These are phyloP conservation scores for Branchinecta lindahli DNA, from an alignment of 1,140 invertebrate genomes.

Conservation along the genomic window DNA sequence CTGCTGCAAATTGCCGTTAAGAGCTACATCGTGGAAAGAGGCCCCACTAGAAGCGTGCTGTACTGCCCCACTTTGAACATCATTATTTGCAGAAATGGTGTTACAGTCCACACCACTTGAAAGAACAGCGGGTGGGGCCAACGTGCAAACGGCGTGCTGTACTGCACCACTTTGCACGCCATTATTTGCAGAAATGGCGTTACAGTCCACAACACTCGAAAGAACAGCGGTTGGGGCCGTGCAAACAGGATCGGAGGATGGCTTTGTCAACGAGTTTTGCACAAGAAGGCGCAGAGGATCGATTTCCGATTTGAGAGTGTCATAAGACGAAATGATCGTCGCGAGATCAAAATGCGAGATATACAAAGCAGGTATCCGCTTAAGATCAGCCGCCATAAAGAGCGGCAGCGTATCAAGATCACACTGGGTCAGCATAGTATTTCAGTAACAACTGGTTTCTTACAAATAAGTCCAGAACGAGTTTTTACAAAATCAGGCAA, in stretches of 20 bases:
- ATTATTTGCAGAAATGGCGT: neutral
- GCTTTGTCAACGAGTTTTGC: constrained; percentile 4
- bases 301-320: constrained; percentile 4
- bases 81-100: neutral
- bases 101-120: neutral
- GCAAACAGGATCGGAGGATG: constrained; percentile 7
- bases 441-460: too few species aligned
- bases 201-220: constrained; percentile 5
- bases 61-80: neutral
- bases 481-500: too few species aligned
- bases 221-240: neutral
- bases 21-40: neutral
- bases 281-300: neutral
- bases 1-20: neutral
- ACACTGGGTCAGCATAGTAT: too few species aligned
- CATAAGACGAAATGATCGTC: constrained; percentile 5
- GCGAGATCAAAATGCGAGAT: constrained; percentile 1
- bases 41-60: neutral
- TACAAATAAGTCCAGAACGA: too few species aligned
- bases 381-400: constrained; percentile 7
- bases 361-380: constrained; percentile 5
- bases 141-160: constrained; percentile 7
- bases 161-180: constrained; percentile 4
- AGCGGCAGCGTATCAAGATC: too few species aligned
- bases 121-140: neutral